These are phyloP conservation scores for crab-eating macaque (Macaca fascicularis) DNA, from an alignment of 2,113 vertebrate genomes.

Conservation along the genomic window DNA sequence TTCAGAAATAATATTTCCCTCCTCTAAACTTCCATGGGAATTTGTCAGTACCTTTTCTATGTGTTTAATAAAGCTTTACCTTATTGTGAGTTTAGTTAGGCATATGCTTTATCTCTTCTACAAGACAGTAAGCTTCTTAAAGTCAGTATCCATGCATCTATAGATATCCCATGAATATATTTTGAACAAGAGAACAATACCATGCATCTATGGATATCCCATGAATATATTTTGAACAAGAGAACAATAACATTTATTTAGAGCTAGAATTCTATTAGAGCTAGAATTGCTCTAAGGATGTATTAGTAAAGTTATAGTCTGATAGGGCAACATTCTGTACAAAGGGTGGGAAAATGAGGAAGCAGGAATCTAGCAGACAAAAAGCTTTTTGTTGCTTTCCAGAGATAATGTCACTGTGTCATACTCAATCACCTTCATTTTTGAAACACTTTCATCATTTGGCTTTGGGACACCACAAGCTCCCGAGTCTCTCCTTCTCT, in stretches of 20 bases:
- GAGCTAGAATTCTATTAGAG: not conserved
- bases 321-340: not conserved
- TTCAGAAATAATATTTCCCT: not conserved
- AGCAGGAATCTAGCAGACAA: not conserved
- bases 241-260: not conserved
- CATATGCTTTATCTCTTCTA: not conserved
- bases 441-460: not conserved
- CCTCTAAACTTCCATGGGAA: not conserved
- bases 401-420: not conserved
- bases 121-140: not conserved
- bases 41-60: not conserved
- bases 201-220: not conserved
- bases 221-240: not conserved
- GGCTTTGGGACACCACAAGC: not conserved
- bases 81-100: not conserved
- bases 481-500: not conserved
- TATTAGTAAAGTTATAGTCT: not conserved
- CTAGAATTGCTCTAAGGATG: no score
- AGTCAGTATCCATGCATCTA: not conserved
- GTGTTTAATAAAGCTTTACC: not conserved
- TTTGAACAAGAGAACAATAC: not conserved
- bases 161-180: not conserved
- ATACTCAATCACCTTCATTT: not conserved
- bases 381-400: not conserved
- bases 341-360: not conserved